Evolutionary conservation across 2,113 vertebrate genomes (phyloP), one percentile per base, ranked within the genome.

Genomic region (Hydrochoerus hydrochaeris): DNA sequence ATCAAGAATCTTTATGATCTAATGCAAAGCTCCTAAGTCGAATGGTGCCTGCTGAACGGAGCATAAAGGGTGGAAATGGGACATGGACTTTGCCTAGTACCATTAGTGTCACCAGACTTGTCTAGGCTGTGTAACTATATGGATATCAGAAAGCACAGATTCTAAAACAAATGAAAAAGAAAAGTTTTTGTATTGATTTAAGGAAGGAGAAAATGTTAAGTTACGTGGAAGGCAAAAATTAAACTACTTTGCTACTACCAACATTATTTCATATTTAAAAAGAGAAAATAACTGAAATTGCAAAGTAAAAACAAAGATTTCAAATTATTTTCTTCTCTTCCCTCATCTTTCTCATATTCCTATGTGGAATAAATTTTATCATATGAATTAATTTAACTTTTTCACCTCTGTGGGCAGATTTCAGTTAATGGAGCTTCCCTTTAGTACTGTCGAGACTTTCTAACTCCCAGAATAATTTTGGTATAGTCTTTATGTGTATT

Each of bases 341-440:
- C 26, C 78, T 54, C 65, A 71, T 77, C 38, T 9, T 49, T 5
- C 3, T 11, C 11, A 62, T 57, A 19, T 5, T 85, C 4, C 6
- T 11, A 54, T 58, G 44, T 58, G 44, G n/a, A 83, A 69, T 7
- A 89, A 73, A 1, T 58, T 62, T 82, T 69, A 85, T 8, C 38
- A 88, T 62, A 65, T 85, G 88, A 62, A 85, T 93, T 88, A 81
- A 92, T 73, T 87, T 92, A 92, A 65, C 22, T 17, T 96, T 88
- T 44, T 19, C 52, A 20, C 63, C 22, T 86, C 5, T 19, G 8
- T 82, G 38, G 38, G 8, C 6, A 44, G 14, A 82, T 26, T 75
- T 86, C 38, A 91, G 22, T 13, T 52, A 85, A 60, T 26, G 20
- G 24, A 38, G 16, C 1, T 69, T 32, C 28, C 92, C 2, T 92